Evolutionary conservation across 2,113 vertebrate genomes (phyloP), one percentile per base, ranked within the genome.

Genomic region (Bolborhynchus lineola): DNA sequence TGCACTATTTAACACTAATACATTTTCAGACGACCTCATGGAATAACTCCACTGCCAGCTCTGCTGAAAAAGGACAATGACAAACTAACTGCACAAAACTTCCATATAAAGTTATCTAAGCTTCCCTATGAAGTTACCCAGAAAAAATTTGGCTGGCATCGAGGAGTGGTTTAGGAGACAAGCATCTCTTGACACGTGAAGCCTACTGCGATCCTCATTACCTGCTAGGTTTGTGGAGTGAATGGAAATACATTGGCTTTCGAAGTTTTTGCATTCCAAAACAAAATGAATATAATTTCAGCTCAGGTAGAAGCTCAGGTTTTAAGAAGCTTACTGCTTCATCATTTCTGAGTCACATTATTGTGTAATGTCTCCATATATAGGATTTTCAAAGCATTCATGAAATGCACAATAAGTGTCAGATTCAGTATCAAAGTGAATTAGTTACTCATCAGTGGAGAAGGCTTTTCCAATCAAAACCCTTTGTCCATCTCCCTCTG

Each of bases 401-500:
- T 93, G 85, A 87, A 68, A 91, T 55, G 16, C 74, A 95, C 65
- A 81, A 72, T 92, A 82, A 94, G 24, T 46, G 53, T 74, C 60
- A 71, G 81, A 94, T 96, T 94, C 92, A 88, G 79, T 75, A 91
- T 86, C 59, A 0, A 0, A 82, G 23, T 47, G 37, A 79, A 86
- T 88, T 78, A 86, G 44, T 69, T 81, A 93, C 60, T 95, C 75
- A 86, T 67, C 88, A 82, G 59, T 24, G 26, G 49, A 94, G 64
- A 93, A 95, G 80, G 52, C 33, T 94, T 90, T 94, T 92, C 90
- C 85, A 96, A 96, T 97, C 97, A 96, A 95, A 95, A 50, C 16
- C 70, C 20, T 92, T 97, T 97, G 95, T 96, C 93, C 82, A 44
- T 42, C 19, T 94, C 69, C 55, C 91, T 72, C 69, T 74, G 42